Evolutionary conservation across 2,113 vertebrate genomes (phyloP), one percentile per base, ranked within the genome.

Genomic region (Halichoeres trimaculatus): DNA sequence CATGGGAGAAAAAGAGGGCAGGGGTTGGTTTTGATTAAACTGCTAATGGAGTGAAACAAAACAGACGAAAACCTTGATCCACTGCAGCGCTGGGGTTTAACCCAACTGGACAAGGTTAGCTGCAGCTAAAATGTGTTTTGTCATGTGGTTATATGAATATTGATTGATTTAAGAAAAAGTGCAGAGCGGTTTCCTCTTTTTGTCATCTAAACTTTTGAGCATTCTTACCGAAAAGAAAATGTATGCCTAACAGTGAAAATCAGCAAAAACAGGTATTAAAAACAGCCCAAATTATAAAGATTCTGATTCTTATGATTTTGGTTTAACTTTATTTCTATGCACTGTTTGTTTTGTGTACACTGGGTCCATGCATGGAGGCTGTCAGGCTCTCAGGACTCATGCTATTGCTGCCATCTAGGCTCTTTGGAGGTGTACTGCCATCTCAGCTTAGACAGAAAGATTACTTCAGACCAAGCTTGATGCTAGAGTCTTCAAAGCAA

Each of bases 341-440:
- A 13, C 4, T 16, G 7, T 23, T 23, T 22, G 20, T 23, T 73
- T 51, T 11, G 40, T 36, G 22, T 13, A 12, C n/a, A 22, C 7
- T 12, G 0, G 30, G 7, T 47, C 2, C 22, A 2, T 45, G 40
- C 13, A 35, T 53, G 16, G 19, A 62, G 22, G 69, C 23, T 10
- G 12, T 47, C 11, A 5, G 26, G 50, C 19, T 26, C 54, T 38
- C 19, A 35, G 36, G 36, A 70, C 4, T 47, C 38, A 51, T 71
- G 73, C 62, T 17, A 10, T 68, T 90, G 85, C 89, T 93, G 91
- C 92, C 93, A 89, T 79, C 92, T 91, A 86, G 89, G 56, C 45
- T 34, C 59, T 13, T 2, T 50, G 14, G 47, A 74, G n/a, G 34
- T 45, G 24, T 1, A 84, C 61, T 88, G 48, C 74, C 8, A 19